These are phyloP conservation scores for Limanda limanda DNA, from an alignment of 2,113 vertebrate species.

Conservation along the genomic window DNA sequence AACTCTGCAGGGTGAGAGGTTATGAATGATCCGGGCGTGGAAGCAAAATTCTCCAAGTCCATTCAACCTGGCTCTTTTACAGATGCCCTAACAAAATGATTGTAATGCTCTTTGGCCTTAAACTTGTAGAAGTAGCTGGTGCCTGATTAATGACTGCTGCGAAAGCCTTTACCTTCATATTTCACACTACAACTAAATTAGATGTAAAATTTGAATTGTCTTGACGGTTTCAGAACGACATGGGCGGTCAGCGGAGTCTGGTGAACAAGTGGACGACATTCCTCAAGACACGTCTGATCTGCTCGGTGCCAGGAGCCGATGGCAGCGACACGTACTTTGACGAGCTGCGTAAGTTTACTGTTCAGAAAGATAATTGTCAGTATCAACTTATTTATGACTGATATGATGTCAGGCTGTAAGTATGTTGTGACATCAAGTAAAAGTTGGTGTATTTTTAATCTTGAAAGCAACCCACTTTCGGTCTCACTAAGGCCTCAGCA, in stretches of 20 bases:
- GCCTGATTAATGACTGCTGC: no score
- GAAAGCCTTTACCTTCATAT: no score
- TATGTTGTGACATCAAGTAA: background rate
- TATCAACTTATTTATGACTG: background rate
- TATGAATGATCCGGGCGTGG: background rate
- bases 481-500: background rate
- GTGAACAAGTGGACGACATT: constrained; percentile 99
- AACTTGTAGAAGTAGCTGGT: no score
- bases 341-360: constrained; percentile 91
- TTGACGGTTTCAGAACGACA: constrained; percentile 86
- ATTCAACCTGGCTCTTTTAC: no score
- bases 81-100: no score
- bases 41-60: background rate
- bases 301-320: constrained; percentile 88
- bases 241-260: constrained; percentile 94
- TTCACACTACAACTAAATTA: background rate
- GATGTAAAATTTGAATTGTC: background rate
- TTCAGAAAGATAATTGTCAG: background rate
- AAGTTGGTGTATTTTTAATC: background rate
- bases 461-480: background rate
- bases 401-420: background rate
- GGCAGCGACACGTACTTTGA: constrained; percentile 94
- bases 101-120: no score
- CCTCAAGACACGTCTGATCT: constrained; percentile 94
- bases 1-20: constrained; percentile 91